Percentiles rank a stretch among this genome's conserved stretches.
phyloP scores from a whole-genome alignment of 2,888 invertebrate genomes.

The Sinodicranocentrus sp. region DNA sequence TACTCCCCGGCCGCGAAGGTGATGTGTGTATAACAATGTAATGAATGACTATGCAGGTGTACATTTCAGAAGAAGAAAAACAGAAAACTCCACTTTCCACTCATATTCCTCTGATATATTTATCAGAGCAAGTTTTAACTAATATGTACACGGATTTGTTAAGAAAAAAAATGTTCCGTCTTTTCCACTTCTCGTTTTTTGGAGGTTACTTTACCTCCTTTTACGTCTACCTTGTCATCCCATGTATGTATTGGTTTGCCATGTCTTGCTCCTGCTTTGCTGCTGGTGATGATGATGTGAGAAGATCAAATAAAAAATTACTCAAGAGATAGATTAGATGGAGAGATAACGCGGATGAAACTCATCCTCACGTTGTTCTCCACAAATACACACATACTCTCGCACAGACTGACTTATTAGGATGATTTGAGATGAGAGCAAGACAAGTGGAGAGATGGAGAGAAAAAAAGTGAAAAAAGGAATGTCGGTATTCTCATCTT shows the following conservation, averaged over 20 bases:
- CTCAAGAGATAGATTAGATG: not conserved
- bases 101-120: not conserved
- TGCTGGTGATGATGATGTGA: not conserved
- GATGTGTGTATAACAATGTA: not conserved
- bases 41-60: no score
- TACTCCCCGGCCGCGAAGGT: not conserved
- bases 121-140: constrained; percentile 16
- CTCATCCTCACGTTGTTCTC: constrained; percentile 8
- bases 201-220: constrained; percentile 12
- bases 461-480: not conserved
- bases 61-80: no score
- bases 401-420: not conserved
- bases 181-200: constrained; percentile 19
- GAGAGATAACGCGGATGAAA: constrained; percentile 1
- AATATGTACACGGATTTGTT: not conserved
- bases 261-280: not conserved
- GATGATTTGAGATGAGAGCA: constrained; percentile 12
- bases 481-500: constrained; percentile 10
- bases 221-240: constrained; percentile 16
- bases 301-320: not conserved
- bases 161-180: not conserved
- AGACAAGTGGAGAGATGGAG: not conserved
- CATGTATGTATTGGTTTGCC: constrained; percentile 29
- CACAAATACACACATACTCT: not conserved
- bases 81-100: no score